phyloP scores from a whole-genome alignment of 2,113 vertebrate species.

The Grus americana region DNA sequence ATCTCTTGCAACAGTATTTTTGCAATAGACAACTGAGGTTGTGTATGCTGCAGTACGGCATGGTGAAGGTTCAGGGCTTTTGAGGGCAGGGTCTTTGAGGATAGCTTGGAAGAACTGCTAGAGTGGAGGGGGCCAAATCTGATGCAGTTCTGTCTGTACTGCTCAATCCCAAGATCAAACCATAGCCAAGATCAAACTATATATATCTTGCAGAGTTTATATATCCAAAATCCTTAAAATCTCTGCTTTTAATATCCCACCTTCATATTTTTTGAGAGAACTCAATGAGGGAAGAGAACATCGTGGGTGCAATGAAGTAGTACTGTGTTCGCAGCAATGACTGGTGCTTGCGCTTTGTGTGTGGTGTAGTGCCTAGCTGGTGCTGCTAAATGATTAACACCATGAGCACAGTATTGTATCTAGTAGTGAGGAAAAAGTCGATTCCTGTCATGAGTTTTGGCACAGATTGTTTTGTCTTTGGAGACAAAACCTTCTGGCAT shows the following conservation, averaged over 20 bases:
- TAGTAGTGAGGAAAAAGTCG: background rate
- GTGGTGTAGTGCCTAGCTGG: background rate
- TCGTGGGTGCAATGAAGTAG: background rate
- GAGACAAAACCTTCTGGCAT: background rate
- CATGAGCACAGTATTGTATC: background rate
- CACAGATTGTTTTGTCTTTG: background rate
- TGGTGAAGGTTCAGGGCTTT: background rate
- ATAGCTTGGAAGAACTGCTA: background rate
- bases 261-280: background rate
- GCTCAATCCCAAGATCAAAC: background rate
- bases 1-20: background rate
- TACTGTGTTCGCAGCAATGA: background rate
- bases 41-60: background rate
- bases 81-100: background rate
- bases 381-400: background rate
- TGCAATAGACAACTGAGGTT: background rate
- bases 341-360: background rate
- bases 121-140: fast-evolving
- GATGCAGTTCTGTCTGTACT: background rate
- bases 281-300: fast-evolving
- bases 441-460: background rate
- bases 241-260: background rate
- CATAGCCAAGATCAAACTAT: background rate
- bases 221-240: background rate
- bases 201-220: background rate